Percentiles rank a stretch among this genome's conserved stretches.
phyloP scores from a whole-genome alignment of 2,113 vertebrate genomes.

The Ageneiosus marmoratus region DNA sequence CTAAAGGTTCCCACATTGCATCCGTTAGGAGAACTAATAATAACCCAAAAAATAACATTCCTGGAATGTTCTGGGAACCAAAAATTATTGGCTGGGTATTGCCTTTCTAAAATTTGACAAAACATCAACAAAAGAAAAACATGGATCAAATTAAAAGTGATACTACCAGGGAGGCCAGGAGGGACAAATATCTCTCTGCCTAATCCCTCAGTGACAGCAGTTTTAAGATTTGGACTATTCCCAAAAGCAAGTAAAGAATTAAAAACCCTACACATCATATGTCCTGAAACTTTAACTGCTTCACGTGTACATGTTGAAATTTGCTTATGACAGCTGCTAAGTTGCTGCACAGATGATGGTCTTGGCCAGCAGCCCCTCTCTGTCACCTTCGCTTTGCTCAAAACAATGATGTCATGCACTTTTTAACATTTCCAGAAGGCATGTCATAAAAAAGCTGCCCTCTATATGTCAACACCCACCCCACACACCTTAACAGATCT shows the following conservation, averaged over 20 bases:
- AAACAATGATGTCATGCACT: slow-evolving; percentile 59
- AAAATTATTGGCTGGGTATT: background rate
- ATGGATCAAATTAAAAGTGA: background rate
- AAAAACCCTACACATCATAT: slow-evolving; percentile 1
- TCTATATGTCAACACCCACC: slow-evolving; percentile 28
- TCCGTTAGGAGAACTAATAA: too few species aligned
- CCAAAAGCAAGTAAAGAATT: slow-evolving; percentile 19
- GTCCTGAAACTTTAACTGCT: background rate
- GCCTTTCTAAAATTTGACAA: background rate
- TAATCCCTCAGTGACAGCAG: slow-evolving; percentile 6
- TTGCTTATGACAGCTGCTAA: slow-evolving; percentile 26
- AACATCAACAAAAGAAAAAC: background rate
- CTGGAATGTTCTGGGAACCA: too few species aligned
- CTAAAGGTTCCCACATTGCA: too few species aligned
- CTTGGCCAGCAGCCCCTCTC: slow-evolving; percentile 5
- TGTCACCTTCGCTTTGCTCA: slow-evolving; percentile 29
- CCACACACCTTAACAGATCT: slow-evolving; percentile 8
- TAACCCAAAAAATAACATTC: too few species aligned
- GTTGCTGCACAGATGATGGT: slow-evolving; percentile 28
- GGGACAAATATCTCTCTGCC: slow-evolving; percentile 2
- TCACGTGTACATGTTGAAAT: background rate
- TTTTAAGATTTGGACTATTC: background rate
- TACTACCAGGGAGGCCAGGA: background rate
- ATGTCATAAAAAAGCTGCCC: slow-evolving; percentile 39
- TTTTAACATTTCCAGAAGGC: slow-evolving; percentile 26